phyloP scores from a whole-genome alignment of 30 jellyfish, hydroid and myxozoan species.

The Pseudorhiza aurosa region DNA sequence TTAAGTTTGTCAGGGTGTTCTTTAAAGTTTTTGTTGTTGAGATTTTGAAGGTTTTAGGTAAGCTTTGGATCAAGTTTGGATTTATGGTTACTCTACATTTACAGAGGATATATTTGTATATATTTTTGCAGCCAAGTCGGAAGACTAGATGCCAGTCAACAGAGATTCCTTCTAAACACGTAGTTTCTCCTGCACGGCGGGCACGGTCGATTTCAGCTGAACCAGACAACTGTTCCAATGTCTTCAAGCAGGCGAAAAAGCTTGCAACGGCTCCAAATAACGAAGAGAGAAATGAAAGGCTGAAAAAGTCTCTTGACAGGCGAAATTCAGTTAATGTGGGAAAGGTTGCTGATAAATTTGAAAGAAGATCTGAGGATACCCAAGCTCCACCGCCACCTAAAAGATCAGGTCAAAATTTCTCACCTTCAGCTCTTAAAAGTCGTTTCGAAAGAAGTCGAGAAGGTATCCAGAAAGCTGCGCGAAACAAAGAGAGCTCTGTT shows the following conservation, averaged over 20 bases:
- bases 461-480: background rate
- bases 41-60: too few species aligned
- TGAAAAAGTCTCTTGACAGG: background rate
- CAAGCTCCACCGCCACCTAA: background rate
- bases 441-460: background rate
- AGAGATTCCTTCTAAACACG: background rate
- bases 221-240: conserved; percentile 9
- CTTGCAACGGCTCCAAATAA: background rate
- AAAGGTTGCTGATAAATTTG: conserved; percentile 3
- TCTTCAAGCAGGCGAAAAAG: background rate
- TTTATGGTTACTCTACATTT: too few species aligned
- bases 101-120: too few species aligned
- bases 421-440: background rate
- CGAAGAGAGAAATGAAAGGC: background rate
- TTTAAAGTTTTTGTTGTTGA: too few species aligned
- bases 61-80: too few species aligned
- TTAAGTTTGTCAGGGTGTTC: too few species aligned
- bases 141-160: conserved; percentile 20
- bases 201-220: conserved; percentile 36
- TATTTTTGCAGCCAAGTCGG: background rate
- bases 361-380: background rate
- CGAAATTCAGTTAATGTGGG: background rate
- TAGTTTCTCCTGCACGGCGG: background rate
- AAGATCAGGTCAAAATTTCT: background rate
- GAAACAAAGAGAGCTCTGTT: too few species aligned